Evolutionary conservation across 2,888 invertebrate genomes (phyloP), one percentile per base, ranked within the genome.

Genomic region (Ctena decussata): DNA sequence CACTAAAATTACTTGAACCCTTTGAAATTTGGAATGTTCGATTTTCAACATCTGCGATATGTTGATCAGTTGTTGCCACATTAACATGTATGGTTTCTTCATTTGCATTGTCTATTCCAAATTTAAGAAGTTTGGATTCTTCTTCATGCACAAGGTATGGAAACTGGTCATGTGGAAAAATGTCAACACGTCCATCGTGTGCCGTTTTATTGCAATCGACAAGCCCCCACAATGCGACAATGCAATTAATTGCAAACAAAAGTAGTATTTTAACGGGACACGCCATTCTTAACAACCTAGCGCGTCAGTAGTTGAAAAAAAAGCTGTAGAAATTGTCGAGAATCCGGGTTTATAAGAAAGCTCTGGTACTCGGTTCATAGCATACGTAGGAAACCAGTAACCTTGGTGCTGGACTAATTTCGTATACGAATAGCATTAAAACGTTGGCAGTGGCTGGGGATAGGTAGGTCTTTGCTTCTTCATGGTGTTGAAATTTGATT

Each of bases 181-280:
- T 75, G 18, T 82, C 80, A 21, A 85, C 77, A 73, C 70, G 69
- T n/a, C 27, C 21, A 46, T 77, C 49, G 11, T 76, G 80, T 41
- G 80, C 65, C 32, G 86, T 85, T 77, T 89, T 89, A 71, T 85
- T 88, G 24, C 76, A 81, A 32, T 46, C 53, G 12, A 88, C 86
- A 80, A 49, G 71, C 44, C 86, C 89, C 74, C 74, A 85, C 24
- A 83, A 44, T 18, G 86, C 72, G 37, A 81, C 18, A 18, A 84
- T 41, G 32, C 44, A 77, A 46, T 89, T 89, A n/a, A 81, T n/a
- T 15, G 83, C 72, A 69, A 84, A 89, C 32, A 89, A 35, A 27
- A 89, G 44, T 21, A 83, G 27, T 1, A 86, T 6, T 79, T 89
- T 89, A 5, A 89, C 76, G 27, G 89, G 89, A 60, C 89, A 89